Base-by-base conservation (phyloP, 1,140 invertebrate species). In the Drosophila fuyamai region DNA sequence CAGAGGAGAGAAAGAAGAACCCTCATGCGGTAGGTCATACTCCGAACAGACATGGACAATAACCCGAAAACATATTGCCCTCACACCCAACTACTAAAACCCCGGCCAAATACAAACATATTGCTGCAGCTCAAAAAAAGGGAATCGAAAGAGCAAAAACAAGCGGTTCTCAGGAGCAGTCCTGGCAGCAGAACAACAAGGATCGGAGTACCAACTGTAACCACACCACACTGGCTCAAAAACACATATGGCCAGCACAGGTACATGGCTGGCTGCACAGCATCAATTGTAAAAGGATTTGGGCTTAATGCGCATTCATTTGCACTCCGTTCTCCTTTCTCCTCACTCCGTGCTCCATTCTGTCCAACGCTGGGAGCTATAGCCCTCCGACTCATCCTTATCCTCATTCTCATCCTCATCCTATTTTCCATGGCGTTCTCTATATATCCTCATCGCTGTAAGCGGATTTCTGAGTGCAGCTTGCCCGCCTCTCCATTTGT, bases 241-340 rank as follows among this genome's bases (percentile, higher is more conserved):
- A 43, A 29, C 29, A 61, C 40, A 75, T 48, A 79, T 56, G 29
- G 36, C 36, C 36, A 73, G 65, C 63, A 74, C 83, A 88, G 79
- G 80, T 88, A 79, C 68, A 76, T 84, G 83, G 63, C 76, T 88
- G 84, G 81, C 72, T 88, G 84, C 85, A 89, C 83, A 89, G 80
- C 83, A 89, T 88, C 84, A 88, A 88, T 88, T 89, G 80, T 89
- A 88, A 88, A 88, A 88, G 84, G 84, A 88, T 88, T 88, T 89
- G 63, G 77, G 84, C 84, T 88, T 89, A 89, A 88, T 88, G 84
- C 84, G 84, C 84, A 88, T 88, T 88, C 83, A 88, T 88, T 88
- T 88, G 67, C 84, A 86, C 82, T 81, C 78, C 59, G 51, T 62
- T 44, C 57, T 43, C 23, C 23, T 4, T 23, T 23, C 23, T 23